Conservation (phyloP, 2,888 invertebrate genomes). For the Tetranychus piercei region DNA sequence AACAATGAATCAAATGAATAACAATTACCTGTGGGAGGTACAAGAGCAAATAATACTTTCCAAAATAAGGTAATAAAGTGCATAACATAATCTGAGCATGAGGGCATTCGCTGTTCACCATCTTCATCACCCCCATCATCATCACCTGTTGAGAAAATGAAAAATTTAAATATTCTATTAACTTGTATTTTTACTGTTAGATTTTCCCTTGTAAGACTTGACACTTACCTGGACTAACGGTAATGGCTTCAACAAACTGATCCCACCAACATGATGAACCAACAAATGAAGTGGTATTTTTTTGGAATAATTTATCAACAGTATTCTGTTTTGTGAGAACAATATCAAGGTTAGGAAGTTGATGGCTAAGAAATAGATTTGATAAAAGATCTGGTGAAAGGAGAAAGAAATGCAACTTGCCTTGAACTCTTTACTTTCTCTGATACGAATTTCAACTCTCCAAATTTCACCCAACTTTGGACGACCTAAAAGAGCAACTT, state of each 20-base stretch:
- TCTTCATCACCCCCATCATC: slow-evolving; percentile 39
- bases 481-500: slow-evolving; percentile 70
- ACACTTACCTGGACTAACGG: slow-evolving; percentile 61
- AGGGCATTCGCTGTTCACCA: slow-evolving; percentile 31
- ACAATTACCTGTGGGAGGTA: slow-evolving; percentile 75
- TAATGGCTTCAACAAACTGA: slow-evolving; percentile 89
- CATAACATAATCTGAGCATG: slow-evolving; percentile 78
- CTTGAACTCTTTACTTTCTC: slow-evolving; percentile 97
- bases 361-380: not conserved
- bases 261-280: slow-evolving; percentile 98
- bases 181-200: not conserved
- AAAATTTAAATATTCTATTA: not conserved
- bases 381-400: not conserved
- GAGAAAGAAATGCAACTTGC: slow-evolving; percentile 37
- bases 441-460: slow-evolving; percentile 69
- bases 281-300: slow-evolving; percentile 77
- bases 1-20: not conserved
- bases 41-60: slow-evolving; percentile 92
- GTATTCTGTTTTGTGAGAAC: slow-evolving; percentile 48
- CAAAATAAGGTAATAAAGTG: slow-evolving; percentile 91
- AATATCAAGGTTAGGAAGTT: slow-evolving; percentile 8
- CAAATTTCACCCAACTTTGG: slow-evolving; percentile 74
- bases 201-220: not conserved
- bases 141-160: slow-evolving; percentile 19
- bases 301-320: slow-evolving; percentile 91